phyloP scores from a whole-genome alignment of 2,888 invertebrate genomes.

The Malachius bipustulatus region DNA sequence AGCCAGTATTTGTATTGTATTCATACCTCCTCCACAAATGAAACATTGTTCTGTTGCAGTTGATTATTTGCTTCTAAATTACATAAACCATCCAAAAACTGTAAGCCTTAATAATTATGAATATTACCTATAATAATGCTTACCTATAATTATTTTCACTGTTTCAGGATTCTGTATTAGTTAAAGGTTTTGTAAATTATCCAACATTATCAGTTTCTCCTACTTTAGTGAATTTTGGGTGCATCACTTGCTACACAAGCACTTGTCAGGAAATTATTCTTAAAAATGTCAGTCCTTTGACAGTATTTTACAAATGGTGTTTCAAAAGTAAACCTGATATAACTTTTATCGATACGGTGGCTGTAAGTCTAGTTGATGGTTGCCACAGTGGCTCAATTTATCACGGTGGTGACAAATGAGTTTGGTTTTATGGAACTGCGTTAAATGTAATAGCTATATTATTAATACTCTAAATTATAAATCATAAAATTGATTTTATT shows the following conservation, averaged over 20 bases:
- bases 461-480: too few species aligned
- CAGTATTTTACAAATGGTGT: neutral
- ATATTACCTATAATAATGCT: neutral
- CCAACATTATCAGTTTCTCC: neutral
- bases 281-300: neutral
- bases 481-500: too few species aligned
- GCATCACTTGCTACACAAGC: neutral
- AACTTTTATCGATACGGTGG: too few species aligned
- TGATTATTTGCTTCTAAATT: neutral
- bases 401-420: too few species aligned
- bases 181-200: slow-evolving; percentile 1
- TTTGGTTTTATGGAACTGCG: too few species aligned
- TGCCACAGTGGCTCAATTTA: too few species aligned
- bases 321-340: too few species aligned
- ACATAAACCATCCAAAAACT: slow-evolving; percentile 1
- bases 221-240: neutral
- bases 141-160: neutral
- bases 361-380: too few species aligned
- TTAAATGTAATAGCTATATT: too few species aligned
- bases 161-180: neutral
- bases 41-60: neutral
- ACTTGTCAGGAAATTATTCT: neutral
- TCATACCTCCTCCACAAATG: neutral
- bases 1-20: neutral
- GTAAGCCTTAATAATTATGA: neutral